Evolutionary conservation across 1,140 invertebrate species (phyloP), one percentile per base, ranked within the genome.

Genomic region (Drosophila nigromelanica): DNA sequence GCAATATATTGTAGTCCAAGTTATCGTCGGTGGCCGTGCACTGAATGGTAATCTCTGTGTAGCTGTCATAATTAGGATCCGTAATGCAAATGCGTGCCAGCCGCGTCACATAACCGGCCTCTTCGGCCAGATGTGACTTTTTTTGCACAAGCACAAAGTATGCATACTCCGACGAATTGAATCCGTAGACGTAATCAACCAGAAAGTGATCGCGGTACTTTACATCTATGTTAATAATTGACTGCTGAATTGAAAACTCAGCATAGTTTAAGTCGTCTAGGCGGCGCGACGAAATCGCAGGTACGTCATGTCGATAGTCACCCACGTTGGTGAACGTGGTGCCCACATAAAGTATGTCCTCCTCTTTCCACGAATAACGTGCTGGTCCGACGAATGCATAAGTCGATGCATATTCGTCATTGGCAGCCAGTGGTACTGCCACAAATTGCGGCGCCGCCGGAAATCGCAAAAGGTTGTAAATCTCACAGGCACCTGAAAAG

Each of bases 141-240:
- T 98, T 98, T 92, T 99, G 98, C 18, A 99, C 97, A 42, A 98
- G 95, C 11, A 98, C 95, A 93, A 99, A 98, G 92, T 99, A 99
- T 4, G 98, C 97, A 93, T 97, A 99, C 68, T 97, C 96, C 81
- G 96, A 97, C 2, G 97, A 97, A 92, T 98, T 97, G 90, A 99
- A 99, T 10, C 98, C 98, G 92, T 98, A 98, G 2, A 99, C 94
- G 92, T 99, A 99, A 87, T 97, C 95, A 18, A 99, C 97, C 6
- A 98, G 93, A 92, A 98, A 98, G 91, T 98, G 97, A 93, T 98
- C 98, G 62, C 97, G 95, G 92, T 98, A 98, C 90, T 98, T 98
- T 10, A 98, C 97, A 93, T 98, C 97, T 64, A 98, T 98, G 75
- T 95, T 95, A n/a, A 98, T 93, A 47, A 95, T 94, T 27, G 97